Percentiles rank a stretch among this genome's conserved stretches.
Evolutionary conservation across 2,113 vertebrate genomes (phyloP).

Genomic region (Pagrus major): DNA sequence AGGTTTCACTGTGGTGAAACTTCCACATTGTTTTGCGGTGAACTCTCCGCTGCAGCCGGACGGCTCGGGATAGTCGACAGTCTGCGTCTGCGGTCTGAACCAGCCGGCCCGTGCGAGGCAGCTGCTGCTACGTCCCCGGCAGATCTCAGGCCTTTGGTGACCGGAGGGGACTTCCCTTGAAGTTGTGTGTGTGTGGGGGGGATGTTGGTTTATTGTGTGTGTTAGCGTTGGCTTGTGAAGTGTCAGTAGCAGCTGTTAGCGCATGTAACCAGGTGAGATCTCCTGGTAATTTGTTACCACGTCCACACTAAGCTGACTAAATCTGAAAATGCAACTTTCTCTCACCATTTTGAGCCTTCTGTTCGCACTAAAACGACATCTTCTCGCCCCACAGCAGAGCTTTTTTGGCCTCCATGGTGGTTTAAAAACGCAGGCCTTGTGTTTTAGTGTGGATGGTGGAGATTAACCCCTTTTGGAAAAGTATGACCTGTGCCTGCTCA

Average conservation of each 20-base stretch:
- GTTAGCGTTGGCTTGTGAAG: constrained; percentile 22
- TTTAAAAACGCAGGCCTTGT: background rate
- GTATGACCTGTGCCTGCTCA: background rate
- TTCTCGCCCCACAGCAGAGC: background rate
- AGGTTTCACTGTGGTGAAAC: constrained; percentile 42
- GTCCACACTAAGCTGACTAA: background rate
- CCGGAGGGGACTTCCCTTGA: constrained; percentile 39
- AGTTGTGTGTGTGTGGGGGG: constrained; percentile 3
- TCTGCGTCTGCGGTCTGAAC: constrained; percentile 38
- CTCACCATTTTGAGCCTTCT: background rate
- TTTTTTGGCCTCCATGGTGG: background rate
- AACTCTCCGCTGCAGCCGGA: constrained; percentile 48
- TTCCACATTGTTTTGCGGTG: constrained; percentile 53
- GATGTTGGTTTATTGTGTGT: constrained; percentile 26
- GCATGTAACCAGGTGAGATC: constrained; percentile 50
- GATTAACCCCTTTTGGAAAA: background rate
- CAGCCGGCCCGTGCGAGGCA: constrained; percentile 37
- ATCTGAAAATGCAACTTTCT: background rate
- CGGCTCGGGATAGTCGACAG: constrained; percentile 29
- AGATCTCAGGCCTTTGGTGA: constrained; percentile 35
- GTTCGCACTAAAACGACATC: background rate
- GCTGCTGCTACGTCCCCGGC: constrained; percentile 47
- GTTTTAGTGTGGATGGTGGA: background rate
- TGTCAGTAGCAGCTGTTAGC: constrained; percentile 61
- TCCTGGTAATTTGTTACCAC: background rate